A percentile compares a stretch with the other conserved stretches of the same genome.
Conservation (phyloP, 37 sponge, comb jelly and placozoan species). For the Amphimedon queenslandica region DNA sequence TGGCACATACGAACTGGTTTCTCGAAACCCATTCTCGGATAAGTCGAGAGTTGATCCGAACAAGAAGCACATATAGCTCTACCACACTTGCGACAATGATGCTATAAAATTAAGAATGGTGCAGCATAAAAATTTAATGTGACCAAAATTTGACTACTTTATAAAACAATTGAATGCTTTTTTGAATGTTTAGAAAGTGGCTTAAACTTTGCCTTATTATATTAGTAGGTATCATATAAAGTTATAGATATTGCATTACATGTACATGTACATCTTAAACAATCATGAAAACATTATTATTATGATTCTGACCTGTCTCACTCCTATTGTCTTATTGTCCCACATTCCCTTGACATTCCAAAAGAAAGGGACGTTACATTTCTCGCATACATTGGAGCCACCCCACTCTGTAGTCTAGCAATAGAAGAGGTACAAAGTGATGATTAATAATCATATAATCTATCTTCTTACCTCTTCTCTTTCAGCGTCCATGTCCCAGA, state of each 20-base stretch:
- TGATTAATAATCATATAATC: background rate
- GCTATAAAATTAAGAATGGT: conserved; percentile 38
- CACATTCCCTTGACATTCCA: conserved; percentile 97
- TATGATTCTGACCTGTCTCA: conserved; percentile 74
- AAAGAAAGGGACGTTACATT: conserved; percentile 92
- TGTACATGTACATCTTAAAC: background rate
- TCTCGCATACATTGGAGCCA: conserved; percentile 78
- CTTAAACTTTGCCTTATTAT: too few relatives aligned
- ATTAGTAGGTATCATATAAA: too few relatives aligned
- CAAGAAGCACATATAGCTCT: conserved; percentile 87
- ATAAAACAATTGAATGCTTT: too few relatives aligned
- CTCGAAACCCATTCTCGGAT: conserved; percentile 93
- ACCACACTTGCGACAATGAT: conserved; percentile 98
- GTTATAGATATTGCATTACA: background rate
- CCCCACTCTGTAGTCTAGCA: conserved; percentile 87
- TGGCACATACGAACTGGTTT: conserved; percentile 92
- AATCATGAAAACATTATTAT: background rate
- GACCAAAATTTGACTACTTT: background rate
- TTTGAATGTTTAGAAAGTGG: too few relatives aligned
- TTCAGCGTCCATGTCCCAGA: conserved; percentile 83
- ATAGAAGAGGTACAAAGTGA: background rate
- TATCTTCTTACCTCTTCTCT: conserved; percentile 84
- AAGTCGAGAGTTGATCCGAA: conserved; percentile 65
- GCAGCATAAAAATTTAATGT: background rate
- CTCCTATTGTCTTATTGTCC: conserved; percentile 74